phyloP scores from a whole-genome alignment of 2,113 vertebrate genomes.

The Mugil cephalus region DNA sequence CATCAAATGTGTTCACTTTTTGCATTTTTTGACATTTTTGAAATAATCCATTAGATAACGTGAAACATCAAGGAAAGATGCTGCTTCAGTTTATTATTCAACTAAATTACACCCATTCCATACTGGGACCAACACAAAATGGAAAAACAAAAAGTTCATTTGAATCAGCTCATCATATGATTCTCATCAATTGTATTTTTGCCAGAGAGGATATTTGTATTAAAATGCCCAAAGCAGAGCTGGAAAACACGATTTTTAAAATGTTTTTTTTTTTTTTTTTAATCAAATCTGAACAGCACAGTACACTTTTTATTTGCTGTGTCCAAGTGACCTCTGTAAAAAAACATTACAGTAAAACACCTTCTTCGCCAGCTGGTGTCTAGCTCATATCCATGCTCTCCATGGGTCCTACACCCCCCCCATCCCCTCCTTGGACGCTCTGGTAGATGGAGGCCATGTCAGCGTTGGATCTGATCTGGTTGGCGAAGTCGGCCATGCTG shows the following conservation, averaged over 20 bases:
- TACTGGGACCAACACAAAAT: neutral
- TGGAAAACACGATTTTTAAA: no score
- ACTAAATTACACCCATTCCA: neutral
- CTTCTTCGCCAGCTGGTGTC: neutral
- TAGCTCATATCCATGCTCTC: constrained; percentile 93
- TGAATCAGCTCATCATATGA: neutral
- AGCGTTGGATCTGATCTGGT: constrained; percentile 89
- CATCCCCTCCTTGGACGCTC: constrained; percentile 92
- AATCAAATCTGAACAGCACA: neutral
- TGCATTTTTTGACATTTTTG: no score
- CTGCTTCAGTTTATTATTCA: constrained; percentile 30
- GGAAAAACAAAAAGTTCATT: constrained; percentile 3
- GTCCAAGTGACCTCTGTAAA: neutral
- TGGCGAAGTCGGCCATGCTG: constrained; percentile 91
- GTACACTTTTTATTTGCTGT: neutral
- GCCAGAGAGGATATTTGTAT: no score
- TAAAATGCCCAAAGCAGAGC: no score
- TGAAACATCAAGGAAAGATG: neutral
- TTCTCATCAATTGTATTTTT: neutral
- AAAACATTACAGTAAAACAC: constrained; percentile 14
- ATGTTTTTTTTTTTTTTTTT: no score
- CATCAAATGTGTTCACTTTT: no score
- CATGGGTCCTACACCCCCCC: constrained; percentile 68
- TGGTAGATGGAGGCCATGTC: constrained; percentile 93
- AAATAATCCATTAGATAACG: neutral